Conservation (phyloP, 1,140 invertebrate species). For the Oedothorax gibbosus region DNA sequence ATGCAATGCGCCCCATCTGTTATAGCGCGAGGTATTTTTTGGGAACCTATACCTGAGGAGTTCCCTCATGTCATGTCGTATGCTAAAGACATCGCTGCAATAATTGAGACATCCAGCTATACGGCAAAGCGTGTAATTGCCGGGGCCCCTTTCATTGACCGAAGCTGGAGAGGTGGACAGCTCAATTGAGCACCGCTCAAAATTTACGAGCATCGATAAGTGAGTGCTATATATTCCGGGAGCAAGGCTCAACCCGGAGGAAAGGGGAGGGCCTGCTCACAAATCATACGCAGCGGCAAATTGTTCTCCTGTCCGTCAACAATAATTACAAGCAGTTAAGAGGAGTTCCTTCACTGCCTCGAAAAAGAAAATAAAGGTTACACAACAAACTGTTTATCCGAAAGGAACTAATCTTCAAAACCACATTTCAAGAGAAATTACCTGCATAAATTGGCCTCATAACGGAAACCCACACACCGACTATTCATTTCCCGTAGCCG, state of each 20-base stretch:
- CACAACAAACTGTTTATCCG: background rate
- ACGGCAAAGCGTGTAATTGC: constrained; percentile 46
- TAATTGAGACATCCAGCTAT: constrained; percentile 58
- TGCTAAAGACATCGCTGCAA: constrained; percentile 56
- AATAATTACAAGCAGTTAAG: constrained; percentile 60
- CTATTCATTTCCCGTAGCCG: no score
- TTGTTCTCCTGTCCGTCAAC: constrained; percentile 57
- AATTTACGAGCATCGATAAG: constrained; percentile 60
- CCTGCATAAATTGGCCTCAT: no score
- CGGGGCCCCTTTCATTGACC: constrained; percentile 49
- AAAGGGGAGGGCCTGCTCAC: constrained; percentile 44
- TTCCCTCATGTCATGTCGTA: constrained; percentile 56
- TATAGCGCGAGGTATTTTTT: constrained; percentile 32
- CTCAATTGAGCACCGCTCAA: constrained; percentile 52
- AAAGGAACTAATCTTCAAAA: background rate
- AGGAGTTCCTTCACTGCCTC: constrained; percentile 21
- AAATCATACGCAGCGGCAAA: constrained; percentile 56
- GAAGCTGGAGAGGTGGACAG: constrained; percentile 41
- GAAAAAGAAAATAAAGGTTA: constrained; percentile 12
- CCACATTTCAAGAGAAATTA: background rate
- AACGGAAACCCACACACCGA: no score
- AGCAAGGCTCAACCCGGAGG: constrained; percentile 40
- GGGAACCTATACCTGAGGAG: constrained; percentile 26
- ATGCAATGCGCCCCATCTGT: constrained; percentile 46
- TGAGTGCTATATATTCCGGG: constrained; percentile 59